These are phyloP conservation scores for Turritopsis rubra DNA, from an alignment of 30 jellyfish, hydroid and myxozoan species.

Conservation along the genomic window DNA sequence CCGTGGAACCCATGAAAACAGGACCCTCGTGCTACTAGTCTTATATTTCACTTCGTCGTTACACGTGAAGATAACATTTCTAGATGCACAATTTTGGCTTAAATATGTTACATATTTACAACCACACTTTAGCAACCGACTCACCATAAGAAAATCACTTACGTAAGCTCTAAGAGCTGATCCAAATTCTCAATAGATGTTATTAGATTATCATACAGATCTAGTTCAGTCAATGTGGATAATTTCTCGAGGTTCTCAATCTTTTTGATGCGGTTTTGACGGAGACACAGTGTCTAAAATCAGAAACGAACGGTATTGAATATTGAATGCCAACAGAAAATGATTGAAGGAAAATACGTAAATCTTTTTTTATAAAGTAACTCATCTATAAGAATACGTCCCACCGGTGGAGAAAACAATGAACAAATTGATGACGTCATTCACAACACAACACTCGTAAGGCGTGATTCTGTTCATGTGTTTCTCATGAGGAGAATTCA, in stretches of 20 bases:
- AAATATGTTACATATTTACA: neutral
- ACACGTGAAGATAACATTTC: too few species aligned
- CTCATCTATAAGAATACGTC: too few species aligned
- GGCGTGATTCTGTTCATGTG: too few species aligned
- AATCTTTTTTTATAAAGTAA: neutral
- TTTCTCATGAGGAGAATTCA: too few species aligned
- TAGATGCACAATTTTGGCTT: neutral
- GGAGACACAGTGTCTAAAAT: slow-evolving; percentile 49
- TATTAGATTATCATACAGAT: slow-evolving; percentile 71
- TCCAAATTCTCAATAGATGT: slow-evolving; percentile 74
- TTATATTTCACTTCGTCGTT: too few species aligned
- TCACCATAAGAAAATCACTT: slow-evolving; percentile 23
- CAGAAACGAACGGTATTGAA: neutral
- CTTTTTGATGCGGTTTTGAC: slow-evolving; percentile 71
- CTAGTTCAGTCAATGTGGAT: slow-evolving; percentile 54
- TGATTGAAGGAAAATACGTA: neutral
- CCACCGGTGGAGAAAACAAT: too few species aligned
- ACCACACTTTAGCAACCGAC: neutral
- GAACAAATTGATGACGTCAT: too few species aligned
- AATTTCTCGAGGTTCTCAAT: slow-evolving; percentile 52
- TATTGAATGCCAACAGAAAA: neutral
- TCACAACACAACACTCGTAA: too few species aligned
- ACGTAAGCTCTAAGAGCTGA: slow-evolving; percentile 49
- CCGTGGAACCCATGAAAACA: neutral
- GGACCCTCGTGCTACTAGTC: too few species aligned